A percentile compares a stretch with the other conserved stretches of the same genome.
Evolutionary conservation across 2,888 invertebrate species (phyloP).

Genomic region (Phragmatobia fuliginosa): DNA sequence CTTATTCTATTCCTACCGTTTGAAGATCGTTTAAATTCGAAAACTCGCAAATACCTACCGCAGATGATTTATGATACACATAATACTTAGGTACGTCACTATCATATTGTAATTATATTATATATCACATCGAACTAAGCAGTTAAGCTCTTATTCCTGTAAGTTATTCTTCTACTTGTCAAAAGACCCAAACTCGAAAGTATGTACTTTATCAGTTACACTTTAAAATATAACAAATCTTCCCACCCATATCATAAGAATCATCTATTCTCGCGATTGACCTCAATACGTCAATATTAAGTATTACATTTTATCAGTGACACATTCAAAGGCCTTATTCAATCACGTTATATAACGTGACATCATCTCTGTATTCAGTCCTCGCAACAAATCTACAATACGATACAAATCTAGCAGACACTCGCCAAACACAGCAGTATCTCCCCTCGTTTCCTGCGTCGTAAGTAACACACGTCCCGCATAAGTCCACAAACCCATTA

Average conservation of each 20-base stretch:
- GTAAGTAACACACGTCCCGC: constrained; percentile 75
- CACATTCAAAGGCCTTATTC: constrained; percentile 56
- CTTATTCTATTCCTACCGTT: too few relatives aligned
- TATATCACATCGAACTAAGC: too few relatives aligned
- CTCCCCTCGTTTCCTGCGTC: constrained; percentile 82
- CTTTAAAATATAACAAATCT: neutral
- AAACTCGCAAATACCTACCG: too few relatives aligned
- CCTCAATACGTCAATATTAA: constrained; percentile 44
- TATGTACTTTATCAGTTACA: neutral
- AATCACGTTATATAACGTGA: constrained; percentile 68
- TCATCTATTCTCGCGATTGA: constrained; percentile 22
- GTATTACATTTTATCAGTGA: constrained; percentile 41
- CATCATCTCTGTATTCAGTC: constrained; percentile 63
- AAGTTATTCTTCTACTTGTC: too few relatives aligned
- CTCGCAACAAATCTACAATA: constrained; percentile 68
- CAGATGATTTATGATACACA: too few relatives aligned
- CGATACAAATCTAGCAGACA: constrained; percentile 78
- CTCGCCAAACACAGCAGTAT: constrained; percentile 70
- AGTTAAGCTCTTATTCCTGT: too few relatives aligned
- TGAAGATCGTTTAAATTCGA: too few relatives aligned
- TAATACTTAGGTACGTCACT: too few relatives aligned
- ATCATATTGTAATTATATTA: too few relatives aligned
- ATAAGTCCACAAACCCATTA: constrained; percentile 64
- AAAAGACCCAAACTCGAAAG: neutral
- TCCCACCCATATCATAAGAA: constrained; percentile 4